phyloP scores from a whole-genome alignment of 2,113 vertebrate species.

The Oryzias celebensis region DNA sequence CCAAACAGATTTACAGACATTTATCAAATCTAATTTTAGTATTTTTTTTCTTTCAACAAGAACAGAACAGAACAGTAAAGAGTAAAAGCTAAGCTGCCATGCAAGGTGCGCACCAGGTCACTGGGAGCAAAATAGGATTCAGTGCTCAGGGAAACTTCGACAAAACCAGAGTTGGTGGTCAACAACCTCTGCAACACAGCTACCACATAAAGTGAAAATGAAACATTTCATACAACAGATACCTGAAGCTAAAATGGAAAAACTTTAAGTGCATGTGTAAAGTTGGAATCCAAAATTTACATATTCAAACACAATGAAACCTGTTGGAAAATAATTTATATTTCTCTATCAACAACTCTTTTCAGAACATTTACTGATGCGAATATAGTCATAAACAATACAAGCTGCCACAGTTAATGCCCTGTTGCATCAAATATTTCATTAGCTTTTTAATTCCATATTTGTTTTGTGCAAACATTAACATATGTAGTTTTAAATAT shows the following conservation, averaged over 20 bases:
- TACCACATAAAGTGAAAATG: neutral
- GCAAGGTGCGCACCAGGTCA: too few species aligned
- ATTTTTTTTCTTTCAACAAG: neutral
- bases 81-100: neutral
- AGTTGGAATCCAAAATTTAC: conserved; percentile 7
- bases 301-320: conserved; percentile 17
- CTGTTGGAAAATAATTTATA: conserved; percentile 1
- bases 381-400: conserved; percentile 8
- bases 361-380: conserved; percentile 2
- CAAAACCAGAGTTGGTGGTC: neutral
- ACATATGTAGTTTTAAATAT: conserved; percentile 27
- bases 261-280: conserved; percentile 12
- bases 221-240: neutral
- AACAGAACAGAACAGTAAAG: neutral
- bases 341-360: neutral
- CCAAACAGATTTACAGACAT: neutral
- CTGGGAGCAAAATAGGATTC: too few species aligned
- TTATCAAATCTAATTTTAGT: neutral
- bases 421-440: conserved; percentile 39
- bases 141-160: too few species aligned
- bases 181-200: neutral
- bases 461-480: conserved; percentile 43
- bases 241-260: conserved; percentile 5
- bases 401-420: conserved; percentile 64
- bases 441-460: conserved; percentile 59